phyloP scores from a whole-genome alignment of 2,113 vertebrate species.

The Callithrix jacchus region DNA sequence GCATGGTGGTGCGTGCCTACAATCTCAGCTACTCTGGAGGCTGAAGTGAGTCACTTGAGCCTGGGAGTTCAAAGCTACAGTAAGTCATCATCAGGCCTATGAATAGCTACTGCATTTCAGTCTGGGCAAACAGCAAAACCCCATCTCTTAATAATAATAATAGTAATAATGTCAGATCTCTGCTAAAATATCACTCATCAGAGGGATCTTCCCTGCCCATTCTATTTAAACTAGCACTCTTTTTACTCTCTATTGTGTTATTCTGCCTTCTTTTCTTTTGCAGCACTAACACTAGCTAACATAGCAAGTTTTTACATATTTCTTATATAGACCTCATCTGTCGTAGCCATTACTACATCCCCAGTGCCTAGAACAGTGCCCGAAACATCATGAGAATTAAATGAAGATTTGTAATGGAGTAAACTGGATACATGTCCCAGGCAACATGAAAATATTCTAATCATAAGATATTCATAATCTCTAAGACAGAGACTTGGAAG shows the following conservation, averaged over 20 bases:
- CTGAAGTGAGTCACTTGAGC: not conserved
- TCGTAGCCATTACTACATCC: rapidly evolving
- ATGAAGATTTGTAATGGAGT: not conserved
- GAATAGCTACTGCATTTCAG: not conserved
- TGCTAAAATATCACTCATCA: not conserved
- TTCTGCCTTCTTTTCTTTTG: not conserved
- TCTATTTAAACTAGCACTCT: not conserved
- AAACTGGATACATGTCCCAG: not conserved
- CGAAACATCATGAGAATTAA: not conserved
- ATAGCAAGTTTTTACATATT: not conserved
- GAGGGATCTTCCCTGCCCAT: not conserved
- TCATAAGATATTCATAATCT: not conserved
- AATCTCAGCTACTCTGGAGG: not conserved
- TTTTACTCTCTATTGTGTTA: rapidly evolving
- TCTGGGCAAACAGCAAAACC: not conserved
- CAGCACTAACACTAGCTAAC: not conserved
- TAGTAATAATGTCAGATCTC: not conserved
- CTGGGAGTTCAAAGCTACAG: not conserved
- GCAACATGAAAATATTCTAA: not conserved
- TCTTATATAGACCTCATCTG: rapidly evolving
- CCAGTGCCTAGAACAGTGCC: too few relatives aligned
- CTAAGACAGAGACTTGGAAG: not conserved
- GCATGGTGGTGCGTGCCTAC: not conserved
- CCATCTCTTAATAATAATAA: not conserved
- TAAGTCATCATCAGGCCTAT: not conserved